Percentiles rank a stretch among this genome's conserved stretches.
Evolutionary conservation across 2,113 vertebrate species (phyloP).

Genomic region (Cyprinus carpio): DNA sequence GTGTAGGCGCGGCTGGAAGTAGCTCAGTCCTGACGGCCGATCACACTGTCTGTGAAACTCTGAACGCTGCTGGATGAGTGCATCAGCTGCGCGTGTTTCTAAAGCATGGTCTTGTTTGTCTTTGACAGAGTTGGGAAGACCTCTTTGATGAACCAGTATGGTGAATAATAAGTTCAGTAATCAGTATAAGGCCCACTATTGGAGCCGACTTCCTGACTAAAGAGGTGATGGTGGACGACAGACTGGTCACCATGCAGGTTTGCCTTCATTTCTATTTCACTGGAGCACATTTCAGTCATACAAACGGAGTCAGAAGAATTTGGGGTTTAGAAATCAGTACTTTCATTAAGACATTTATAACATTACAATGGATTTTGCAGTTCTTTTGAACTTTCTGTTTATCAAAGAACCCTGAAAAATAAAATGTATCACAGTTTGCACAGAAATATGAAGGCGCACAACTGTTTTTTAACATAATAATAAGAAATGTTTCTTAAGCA

Average conservation of each 20-base stretch:
- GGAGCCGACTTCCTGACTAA: slow-evolving; percentile 69
- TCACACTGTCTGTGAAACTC: not conserved
- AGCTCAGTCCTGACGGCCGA: not conserved
- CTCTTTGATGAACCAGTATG: slow-evolving; percentile 91
- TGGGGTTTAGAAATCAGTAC: too few relatives aligned
- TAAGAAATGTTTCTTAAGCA: too few relatives aligned
- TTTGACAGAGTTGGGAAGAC: slow-evolving; percentile 86
- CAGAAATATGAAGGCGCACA: too few relatives aligned
- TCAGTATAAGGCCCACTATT: slow-evolving; percentile 90
- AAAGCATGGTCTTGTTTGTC: not conserved
- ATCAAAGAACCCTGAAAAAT: too few relatives aligned
- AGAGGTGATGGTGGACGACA: slow-evolving; percentile 91
- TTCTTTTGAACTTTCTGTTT: too few relatives aligned
- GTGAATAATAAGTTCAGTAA: slow-evolving; percentile 94
- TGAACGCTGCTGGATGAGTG: too few relatives aligned
- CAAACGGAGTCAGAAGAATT: not conserved
- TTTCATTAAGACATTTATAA: too few relatives aligned
- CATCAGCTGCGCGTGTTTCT: too few relatives aligned
- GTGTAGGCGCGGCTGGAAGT: not conserved
- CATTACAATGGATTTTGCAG: too few relatives aligned
- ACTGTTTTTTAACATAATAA: too few relatives aligned
- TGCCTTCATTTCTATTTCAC: not conserved
- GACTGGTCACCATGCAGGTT: slow-evolving; percentile 90
- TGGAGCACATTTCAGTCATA: not conserved
- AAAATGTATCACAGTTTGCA: too few relatives aligned